phyloP scores from a whole-genome alignment of 2,113 vertebrate species.

The Rhabdomys dilectus region DNA sequence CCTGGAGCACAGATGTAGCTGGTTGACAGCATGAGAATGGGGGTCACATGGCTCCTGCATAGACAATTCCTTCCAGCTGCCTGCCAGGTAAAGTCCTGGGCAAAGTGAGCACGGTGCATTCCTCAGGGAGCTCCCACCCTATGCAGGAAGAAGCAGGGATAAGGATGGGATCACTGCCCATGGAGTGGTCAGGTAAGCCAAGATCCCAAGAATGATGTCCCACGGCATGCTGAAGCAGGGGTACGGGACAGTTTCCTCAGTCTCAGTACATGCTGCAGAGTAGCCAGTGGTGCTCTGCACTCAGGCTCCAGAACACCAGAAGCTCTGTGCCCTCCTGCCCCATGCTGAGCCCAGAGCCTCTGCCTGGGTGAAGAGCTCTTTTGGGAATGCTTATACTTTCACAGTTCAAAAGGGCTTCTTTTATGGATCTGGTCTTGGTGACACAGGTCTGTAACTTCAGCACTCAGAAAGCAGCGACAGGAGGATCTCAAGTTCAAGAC shows the following conservation, averaged over 20 bases:
- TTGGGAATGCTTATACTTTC: not conserved
- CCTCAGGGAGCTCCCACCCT: not conserved
- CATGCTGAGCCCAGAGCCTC: not conserved
- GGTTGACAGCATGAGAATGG: fast-evolving
- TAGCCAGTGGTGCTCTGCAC: not conserved
- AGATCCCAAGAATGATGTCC: not conserved
- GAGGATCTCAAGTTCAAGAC: not conserved
- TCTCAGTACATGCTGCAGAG: fast-evolving
- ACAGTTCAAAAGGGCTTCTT: not conserved
- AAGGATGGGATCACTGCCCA: fast-evolving
- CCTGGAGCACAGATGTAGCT: not conserved
- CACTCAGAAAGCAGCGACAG: not conserved
- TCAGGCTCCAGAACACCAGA: not conserved
- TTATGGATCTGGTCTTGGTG: not conserved
- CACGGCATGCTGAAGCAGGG: not conserved
- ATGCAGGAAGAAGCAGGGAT: not conserved
- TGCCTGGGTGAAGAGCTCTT: not conserved
- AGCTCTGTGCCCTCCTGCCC: fast-evolving
- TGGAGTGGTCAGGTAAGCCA: not conserved
- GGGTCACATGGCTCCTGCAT: not conserved
- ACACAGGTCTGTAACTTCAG: not conserved
- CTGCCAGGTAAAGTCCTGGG: too few species aligned
- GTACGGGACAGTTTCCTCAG: too few species aligned
- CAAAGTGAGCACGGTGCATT: fast-evolving
- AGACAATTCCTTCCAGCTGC: not conserved